Evolutionary conservation across 1,140 invertebrate genomes (phyloP), one percentile per base, ranked within the genome.

Genomic region (Euglossa dilemma): DNA sequence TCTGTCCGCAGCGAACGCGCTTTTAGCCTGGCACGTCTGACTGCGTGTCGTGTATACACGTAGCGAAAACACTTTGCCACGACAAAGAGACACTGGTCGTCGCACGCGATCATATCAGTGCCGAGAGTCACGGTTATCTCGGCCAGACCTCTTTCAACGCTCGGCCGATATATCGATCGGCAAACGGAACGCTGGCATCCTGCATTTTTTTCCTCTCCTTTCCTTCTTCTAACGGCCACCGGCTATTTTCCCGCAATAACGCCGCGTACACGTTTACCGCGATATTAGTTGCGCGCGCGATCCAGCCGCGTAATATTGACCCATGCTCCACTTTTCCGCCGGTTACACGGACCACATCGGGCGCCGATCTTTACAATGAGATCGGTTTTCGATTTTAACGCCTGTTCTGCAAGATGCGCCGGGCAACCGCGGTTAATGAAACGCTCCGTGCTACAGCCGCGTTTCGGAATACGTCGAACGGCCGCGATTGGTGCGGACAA

Each of bases 1-100:
- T 61, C 67, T 64, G 76, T 66, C 57, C 67, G 59, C 64, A 36
- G 61, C 67, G 52, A 80, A 81, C 84, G 66, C 76, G 83, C 81
- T 90, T 87, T 89, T 85, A 63, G 28, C 83, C 84, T 76, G 83
- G 52, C 86, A 88, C 83, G 84, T 81, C 72, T 85, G 84, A 79
- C 79, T 47, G 82, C 56, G 85, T 76, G 81, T 85, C 76, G 64
- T 25, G 54, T 45, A 43, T 45, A 56, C 59, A 45, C 47, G 50
- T 66, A 81, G 61, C 72, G 45, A 36, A 25, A 61, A 70, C 74
- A 69, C 74, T 76, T 70, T n/a, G 74, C 57, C 52, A 16, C 47
- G 45, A 83, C 56, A 69, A 83, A 79, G 57, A 80, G 47, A 54
- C 47, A 69, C n/a, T 36, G 45, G 43, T 56, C 45, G 45, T 25